Percentiles rank a stretch among this genome's conserved stretches.
phyloP scores from a whole-genome alignment of 2,888 invertebrate species.

The Lithosia quadra region DNA sequence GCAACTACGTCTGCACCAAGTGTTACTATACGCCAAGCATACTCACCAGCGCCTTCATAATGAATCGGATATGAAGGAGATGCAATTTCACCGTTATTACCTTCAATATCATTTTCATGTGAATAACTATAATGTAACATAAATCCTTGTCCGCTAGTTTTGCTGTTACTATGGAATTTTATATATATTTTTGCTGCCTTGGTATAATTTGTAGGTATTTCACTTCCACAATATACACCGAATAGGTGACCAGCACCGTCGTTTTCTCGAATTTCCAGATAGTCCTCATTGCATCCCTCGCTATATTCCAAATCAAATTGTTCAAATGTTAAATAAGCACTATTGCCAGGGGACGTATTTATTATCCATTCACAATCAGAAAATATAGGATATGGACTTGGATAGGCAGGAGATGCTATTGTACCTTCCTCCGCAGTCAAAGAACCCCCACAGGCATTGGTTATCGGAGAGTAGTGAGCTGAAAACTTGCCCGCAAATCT shows the following conservation, averaged over 20 bases:
- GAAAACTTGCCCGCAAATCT: conserved; percentile 68
- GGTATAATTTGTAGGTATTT: conserved; percentile 88
- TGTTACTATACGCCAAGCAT: conserved; percentile 91
- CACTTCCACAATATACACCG: conserved; percentile 91
- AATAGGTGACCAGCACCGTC: conserved; percentile 89
- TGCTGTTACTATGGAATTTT: conserved; percentile 90
- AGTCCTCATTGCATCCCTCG: conserved; percentile 93
- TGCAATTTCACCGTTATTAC: conserved; percentile 89
- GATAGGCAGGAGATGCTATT: conserved; percentile 95
- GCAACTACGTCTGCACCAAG: conserved; percentile 56
- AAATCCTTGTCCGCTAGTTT: conserved; percentile 90
- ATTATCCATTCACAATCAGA: conserved; percentile 92
- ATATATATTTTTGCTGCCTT: conserved; percentile 89
- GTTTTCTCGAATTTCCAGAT: conserved; percentile 93
- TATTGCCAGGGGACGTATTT: conserved; percentile 88
- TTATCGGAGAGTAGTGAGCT: conserved; percentile 78
- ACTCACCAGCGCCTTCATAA: conserved; percentile 77
- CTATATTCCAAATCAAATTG: conserved; percentile 90
- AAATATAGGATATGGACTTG: conserved; percentile 89
- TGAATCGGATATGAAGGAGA: conserved; percentile 92
- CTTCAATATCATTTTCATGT: conserved; percentile 90
- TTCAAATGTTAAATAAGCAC: conserved; percentile 89
- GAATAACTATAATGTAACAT: conserved; percentile 90
- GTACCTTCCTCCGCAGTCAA: conserved; percentile 90
- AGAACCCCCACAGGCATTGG: conserved; percentile 93